A percentile compares a stretch with the other conserved stretches of the same genome.
Evolutionary conservation across 2,888 invertebrate species (phyloP).

Genomic region (Micropterix aruncella): DNA sequence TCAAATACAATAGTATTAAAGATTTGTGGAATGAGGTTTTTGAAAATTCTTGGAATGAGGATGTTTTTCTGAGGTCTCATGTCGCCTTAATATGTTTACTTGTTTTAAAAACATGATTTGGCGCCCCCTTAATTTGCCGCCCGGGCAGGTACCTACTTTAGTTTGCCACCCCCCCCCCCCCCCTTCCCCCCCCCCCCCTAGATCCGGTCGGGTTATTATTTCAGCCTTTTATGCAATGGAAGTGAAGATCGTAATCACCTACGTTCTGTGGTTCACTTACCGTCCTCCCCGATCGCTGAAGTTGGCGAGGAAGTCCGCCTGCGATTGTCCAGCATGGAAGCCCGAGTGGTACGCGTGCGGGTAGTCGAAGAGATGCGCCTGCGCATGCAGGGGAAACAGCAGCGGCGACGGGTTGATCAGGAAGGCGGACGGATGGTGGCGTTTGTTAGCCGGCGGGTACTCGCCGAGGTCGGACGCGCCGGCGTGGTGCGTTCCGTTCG

Average conservation of each 20-base stretch:
- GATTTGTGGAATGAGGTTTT: too few species aligned
- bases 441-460: constrained; percentile 29
- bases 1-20: too few species aligned
- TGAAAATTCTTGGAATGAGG: too few species aligned
- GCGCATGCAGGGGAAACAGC: constrained; percentile 29
- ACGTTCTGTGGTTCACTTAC: background rate
- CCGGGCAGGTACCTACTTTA: too few species aligned
- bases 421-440: constrained; percentile 22
- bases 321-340: constrained; percentile 21
- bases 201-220: too few species aligned
- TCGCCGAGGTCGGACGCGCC: constrained; percentile 15
- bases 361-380: constrained; percentile 42
- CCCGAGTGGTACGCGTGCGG: constrained; percentile 26
- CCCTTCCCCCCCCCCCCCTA: constrained; percentile 21
- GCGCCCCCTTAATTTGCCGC: too few species aligned
- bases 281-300: background rate
- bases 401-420: constrained; percentile 30
- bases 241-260: too few species aligned
- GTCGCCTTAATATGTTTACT: too few species aligned
- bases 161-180: constrained; percentile 33
- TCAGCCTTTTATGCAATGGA: too few species aligned
- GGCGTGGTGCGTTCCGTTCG: constrained; percentile 25
- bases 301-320: constrained; percentile 9
- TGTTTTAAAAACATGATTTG: too few species aligned
- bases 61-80: too few species aligned